These are phyloP conservation scores for Piaya cayana DNA, from an alignment of 2,113 vertebrate species.

Conservation along the genomic window DNA sequence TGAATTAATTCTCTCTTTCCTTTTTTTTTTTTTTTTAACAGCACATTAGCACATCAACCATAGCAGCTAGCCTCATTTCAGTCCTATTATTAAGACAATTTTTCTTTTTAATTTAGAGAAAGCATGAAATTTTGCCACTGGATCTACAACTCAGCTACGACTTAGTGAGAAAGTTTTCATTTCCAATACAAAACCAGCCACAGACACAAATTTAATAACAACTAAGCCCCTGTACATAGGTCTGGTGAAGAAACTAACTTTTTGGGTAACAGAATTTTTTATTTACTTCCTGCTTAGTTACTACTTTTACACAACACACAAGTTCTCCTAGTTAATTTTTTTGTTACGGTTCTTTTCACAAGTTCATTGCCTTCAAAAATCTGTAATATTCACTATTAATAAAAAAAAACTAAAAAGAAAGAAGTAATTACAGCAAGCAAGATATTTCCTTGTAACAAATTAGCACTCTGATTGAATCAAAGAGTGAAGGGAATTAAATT, in stretches of 20 bases:
- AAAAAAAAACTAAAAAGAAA: not conserved
- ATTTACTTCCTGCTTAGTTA: not conserved
- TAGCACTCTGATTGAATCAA: not conserved
- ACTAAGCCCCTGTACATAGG: not conserved
- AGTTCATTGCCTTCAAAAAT: not conserved
- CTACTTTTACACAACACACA: not conserved
- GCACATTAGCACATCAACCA: not conserved
- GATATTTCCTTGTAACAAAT: not conserved
- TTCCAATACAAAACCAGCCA: not conserved
- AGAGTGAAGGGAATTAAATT: not conserved
- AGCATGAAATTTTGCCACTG: not conserved
- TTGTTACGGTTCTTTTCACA: not conserved
- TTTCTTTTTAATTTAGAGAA: conserved; percentile 16
- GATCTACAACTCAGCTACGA: not conserved
- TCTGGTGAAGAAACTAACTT: not conserved
- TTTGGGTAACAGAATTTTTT: not conserved
- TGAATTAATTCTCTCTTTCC: not conserved
- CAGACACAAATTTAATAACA: not conserved
- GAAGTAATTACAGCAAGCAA: not conserved
- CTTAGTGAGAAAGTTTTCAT: not conserved
- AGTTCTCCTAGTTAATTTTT: not conserved
- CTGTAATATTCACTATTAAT: not conserved
- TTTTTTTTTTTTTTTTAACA: not conserved
- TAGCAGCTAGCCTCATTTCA: not conserved
- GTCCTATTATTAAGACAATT: not conserved